These are phyloP conservation scores for Apus apus DNA, from an alignment of 2,113 vertebrate genomes.

Conservation along the genomic window DNA sequence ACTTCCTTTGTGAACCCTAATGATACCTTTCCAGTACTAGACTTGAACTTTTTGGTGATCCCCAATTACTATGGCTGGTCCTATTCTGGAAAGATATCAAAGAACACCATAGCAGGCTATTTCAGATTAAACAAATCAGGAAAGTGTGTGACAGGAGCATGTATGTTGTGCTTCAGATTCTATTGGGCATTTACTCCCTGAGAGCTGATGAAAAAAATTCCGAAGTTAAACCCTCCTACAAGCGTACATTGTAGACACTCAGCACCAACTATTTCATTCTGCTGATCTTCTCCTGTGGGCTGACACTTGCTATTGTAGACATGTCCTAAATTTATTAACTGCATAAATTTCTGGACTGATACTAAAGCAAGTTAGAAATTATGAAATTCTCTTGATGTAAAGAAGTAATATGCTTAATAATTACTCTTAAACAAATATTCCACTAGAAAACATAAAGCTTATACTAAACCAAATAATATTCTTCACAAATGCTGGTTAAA, in stretches of 20 bases:
- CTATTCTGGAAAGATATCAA: not conserved
- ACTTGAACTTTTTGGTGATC: not conserved
- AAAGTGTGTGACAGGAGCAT: not conserved
- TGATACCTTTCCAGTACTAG: not conserved
- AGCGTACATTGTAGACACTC: not conserved
- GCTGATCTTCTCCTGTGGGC: not conserved
- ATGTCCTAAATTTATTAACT: not conserved
- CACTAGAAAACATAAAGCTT: not conserved
- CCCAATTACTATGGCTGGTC: not conserved
- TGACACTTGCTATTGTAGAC: not conserved
- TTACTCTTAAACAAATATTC: not conserved
- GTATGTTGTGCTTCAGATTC: not conserved
- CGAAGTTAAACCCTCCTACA: not conserved
- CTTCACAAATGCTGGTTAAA: not conserved
- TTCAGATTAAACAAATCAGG: not conserved
- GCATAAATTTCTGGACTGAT: not conserved
- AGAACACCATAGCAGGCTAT: not conserved
- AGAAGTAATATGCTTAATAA: not conserved
- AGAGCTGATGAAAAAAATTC: not conserved
- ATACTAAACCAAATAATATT: rapidly evolving
- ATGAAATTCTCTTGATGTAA: not conserved
- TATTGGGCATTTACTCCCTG: not conserved
- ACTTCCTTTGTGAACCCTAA: not conserved
- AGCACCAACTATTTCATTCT: not conserved
- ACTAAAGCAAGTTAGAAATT: not conserved